Evolutionary conservation across 2,113 vertebrate species (phyloP).

Genomic region (Ginglymostoma cirratum): DNA sequence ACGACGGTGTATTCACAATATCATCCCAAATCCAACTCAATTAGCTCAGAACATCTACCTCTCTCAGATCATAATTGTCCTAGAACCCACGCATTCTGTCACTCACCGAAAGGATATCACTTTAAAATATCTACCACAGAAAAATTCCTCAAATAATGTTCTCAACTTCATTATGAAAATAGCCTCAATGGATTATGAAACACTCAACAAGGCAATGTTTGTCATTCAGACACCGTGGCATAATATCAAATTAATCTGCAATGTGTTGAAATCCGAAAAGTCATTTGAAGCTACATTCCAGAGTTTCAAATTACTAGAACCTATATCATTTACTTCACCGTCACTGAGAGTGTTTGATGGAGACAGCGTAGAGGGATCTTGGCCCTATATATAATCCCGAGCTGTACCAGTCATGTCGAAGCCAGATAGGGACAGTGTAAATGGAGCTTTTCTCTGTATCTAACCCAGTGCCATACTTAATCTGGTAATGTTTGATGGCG

Average conservation of each 20-base stretch:
- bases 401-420: background rate
- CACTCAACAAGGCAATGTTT: background rate
- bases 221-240: background rate
- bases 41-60: background rate
- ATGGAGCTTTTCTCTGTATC: background rate
- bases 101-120: background rate
- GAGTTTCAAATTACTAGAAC: background rate
- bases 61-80: background rate
- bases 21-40: background rate
- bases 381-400: background rate
- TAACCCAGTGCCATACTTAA: no score
- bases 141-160: background rate
- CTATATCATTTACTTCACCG: background rate
- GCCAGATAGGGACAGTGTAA: background rate
- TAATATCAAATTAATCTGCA: background rate
- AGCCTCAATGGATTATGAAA: background rate
- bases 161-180: background rate
- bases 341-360: background rate
- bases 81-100: background rate
- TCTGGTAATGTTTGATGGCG: no score
- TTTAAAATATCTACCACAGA: background rate
- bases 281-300: background rate
- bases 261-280: background rate
- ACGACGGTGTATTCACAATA: no score
- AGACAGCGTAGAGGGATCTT: background rate